phyloP scores from a whole-genome alignment of 2,113 vertebrate species.

The Mionectes macconnelli region DNA sequence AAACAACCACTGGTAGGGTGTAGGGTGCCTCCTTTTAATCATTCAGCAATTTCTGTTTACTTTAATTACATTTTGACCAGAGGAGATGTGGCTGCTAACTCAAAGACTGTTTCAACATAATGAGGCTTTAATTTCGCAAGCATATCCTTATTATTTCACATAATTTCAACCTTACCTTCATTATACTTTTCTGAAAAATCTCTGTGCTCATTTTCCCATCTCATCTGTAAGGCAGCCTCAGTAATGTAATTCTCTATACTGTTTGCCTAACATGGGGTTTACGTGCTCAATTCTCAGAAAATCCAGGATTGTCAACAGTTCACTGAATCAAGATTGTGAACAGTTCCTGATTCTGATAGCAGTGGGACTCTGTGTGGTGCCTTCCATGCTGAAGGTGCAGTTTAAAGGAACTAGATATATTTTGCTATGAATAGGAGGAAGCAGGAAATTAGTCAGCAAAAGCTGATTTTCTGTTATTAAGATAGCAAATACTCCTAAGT shows the following conservation, averaged over 20 bases:
- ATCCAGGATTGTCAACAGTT: background rate
- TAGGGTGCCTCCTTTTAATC: background rate
- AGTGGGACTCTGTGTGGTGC: background rate
- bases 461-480: background rate
- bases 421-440: background rate
- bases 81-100: background rate
- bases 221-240: background rate
- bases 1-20: background rate
- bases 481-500: background rate
- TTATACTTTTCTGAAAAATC: background rate
- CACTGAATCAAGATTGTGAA: background rate
- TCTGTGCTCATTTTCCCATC: background rate
- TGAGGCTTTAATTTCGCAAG: constrained; percentile 7
- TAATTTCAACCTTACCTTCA: background rate
- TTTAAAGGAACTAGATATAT: background rate
- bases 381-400: background rate
- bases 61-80: background rate
- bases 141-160: background rate
- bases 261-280: background rate
- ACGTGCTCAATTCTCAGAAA: background rate
- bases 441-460: background rate
- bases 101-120: background rate
- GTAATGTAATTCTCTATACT: background rate
- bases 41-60: background rate
- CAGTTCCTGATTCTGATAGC: background rate